phyloP scores from a whole-genome alignment of 2,113 vertebrate species.

The Sceloporus undulatus region DNA sequence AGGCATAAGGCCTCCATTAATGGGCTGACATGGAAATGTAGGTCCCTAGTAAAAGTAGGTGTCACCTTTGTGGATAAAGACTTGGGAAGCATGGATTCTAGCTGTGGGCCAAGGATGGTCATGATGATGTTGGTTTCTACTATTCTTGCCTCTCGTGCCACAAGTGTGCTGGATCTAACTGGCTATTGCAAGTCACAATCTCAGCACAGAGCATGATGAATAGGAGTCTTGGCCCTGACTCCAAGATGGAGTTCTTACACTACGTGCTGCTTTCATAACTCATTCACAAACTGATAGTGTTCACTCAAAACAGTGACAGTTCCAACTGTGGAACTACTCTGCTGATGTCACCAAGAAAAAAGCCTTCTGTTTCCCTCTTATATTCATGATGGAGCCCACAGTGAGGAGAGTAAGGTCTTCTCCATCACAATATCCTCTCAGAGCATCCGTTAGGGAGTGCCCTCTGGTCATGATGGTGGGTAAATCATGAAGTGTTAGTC shows the following conservation, averaged over 20 bases:
- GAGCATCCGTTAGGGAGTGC: no score
- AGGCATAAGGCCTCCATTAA: background rate
- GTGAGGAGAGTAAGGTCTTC: no score
- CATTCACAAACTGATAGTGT: background rate
- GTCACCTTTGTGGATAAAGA: background rate
- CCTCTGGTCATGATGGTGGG: no score
- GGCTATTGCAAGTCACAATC: background rate
- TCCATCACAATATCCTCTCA: no score
- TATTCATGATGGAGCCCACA: no score
- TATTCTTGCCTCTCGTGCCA: background rate
- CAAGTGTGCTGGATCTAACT: background rate
- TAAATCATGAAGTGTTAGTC: no score
- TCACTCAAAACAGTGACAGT: background rate
- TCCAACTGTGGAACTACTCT: background rate
- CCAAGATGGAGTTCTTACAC: background rate
- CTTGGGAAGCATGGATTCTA: background rate
- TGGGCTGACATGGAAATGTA: background rate
- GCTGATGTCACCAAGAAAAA: background rate
- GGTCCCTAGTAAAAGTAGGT: background rate
- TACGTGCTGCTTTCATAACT: no score
- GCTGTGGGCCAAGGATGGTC: background rate
- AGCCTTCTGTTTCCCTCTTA: no score
- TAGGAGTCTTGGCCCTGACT: background rate
- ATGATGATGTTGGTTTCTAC: background rate
- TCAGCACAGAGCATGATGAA: background rate